Percentiles rank a stretch among this genome's conserved stretches.
phyloP scores from a whole-genome alignment of 2,888 invertebrate genomes.

The Tipula unca region DNA sequence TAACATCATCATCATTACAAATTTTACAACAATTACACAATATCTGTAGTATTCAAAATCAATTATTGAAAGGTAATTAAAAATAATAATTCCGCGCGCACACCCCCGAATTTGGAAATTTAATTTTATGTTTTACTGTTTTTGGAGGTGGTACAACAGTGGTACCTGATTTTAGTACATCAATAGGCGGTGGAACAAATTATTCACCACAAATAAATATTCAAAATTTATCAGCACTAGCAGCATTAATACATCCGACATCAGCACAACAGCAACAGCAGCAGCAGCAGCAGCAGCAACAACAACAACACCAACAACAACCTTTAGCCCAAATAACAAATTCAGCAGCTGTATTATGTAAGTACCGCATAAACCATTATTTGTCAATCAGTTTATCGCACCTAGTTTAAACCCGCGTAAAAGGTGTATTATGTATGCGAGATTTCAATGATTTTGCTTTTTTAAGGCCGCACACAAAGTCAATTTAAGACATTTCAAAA shows the following conservation, averaged over 20 bases:
- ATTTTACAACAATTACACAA: slow-evolving; percentile 58
- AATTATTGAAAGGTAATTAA: slow-evolving; percentile 49
- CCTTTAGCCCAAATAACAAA: slow-evolving; percentile 30
- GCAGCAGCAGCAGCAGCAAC: slow-evolving; percentile 25
- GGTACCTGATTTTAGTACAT: background rate
- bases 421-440: background rate
- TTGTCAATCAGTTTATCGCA: background rate
- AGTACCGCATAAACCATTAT: slow-evolving; percentile 30
- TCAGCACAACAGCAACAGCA: slow-evolving; percentile 32
- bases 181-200: slow-evolving; percentile 29
- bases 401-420: background rate
- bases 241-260: slow-evolving; percentile 47
- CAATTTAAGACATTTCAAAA: background rate
- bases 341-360: slow-evolving; percentile 42
- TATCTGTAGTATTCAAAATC: slow-evolving; percentile 51
- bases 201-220: slow-evolving; percentile 71
- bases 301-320: slow-evolving; percentile 29
- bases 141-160: background rate
- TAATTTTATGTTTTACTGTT: background rate
- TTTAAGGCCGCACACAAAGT: background rate
- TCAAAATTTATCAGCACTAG: slow-evolving; percentile 85
- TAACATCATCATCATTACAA: slow-evolving; percentile 55
- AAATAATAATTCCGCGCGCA: background rate
- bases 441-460: background rate
- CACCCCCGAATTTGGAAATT: too few species aligned